Evolutionary conservation across 53 echinoderm and acorn worm genomes (phyloP).

Genomic region (Stichopus horrens): DNA sequence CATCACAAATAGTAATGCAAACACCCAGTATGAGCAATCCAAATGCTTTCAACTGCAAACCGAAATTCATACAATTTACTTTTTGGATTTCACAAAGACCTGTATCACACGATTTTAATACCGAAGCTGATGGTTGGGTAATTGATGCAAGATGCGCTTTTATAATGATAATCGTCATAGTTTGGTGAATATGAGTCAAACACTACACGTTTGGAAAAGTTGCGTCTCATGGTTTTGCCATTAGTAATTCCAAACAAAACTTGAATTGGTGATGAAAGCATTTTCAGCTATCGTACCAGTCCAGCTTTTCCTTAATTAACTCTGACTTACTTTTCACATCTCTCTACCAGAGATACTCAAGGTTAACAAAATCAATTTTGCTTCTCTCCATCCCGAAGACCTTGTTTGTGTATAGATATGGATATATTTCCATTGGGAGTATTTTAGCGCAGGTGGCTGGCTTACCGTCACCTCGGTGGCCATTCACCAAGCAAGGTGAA

Average conservation of each 20-base stretch:
- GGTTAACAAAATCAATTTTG: conserved; percentile 7
- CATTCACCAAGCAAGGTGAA: not conserved
- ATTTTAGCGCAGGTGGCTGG: conserved; percentile 2
- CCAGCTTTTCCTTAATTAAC: conserved; percentile 5
- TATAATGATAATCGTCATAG: no score
- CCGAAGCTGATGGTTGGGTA: no score
- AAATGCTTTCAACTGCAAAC: no score
- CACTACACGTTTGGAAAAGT: no score
- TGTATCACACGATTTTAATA: no score
- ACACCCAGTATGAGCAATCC: no score
- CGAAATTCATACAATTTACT: no score
- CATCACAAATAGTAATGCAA: no score
- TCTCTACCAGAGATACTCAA: conserved; percentile 6
- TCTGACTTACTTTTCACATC: not conserved
- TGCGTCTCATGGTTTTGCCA: not conserved
- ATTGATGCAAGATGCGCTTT: no score
- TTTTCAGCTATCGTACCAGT: not conserved
- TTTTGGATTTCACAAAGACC: no score
- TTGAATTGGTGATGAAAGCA: not conserved
- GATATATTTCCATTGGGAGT: not conserved
- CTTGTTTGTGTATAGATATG: no score
- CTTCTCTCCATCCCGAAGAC: not conserved
- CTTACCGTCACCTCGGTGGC: not conserved
- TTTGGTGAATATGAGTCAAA: no score
- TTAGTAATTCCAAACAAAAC: not conserved